These are phyloP conservation scores for Botia kubotai DNA, from an alignment of 2,797 vertebrate species.

Conservation along the genomic window DNA sequence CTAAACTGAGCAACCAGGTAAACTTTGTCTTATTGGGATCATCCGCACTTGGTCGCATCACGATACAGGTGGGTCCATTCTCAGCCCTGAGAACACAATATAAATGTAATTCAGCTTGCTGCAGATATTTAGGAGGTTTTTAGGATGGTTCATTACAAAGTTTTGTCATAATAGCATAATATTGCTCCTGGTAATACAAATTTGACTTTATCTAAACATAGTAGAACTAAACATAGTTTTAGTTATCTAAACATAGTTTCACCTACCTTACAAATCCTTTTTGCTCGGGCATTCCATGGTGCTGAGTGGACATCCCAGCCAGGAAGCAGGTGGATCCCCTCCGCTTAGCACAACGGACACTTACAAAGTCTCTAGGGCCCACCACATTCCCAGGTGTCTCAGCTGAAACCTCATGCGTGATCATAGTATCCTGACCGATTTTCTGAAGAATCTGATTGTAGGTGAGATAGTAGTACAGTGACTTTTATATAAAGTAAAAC, in stretches of 20 bases:
- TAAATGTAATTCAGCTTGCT: neutral
- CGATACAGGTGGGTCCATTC: conserved; percentile 93
- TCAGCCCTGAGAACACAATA: conserved; percentile 82
- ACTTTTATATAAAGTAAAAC: no score
- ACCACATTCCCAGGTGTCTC: conserved; percentile 89
- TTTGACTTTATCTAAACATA: neutral
- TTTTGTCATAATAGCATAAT: neutral
- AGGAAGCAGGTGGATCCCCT: conserved; percentile 93
- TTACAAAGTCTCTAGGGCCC: conserved; percentile 93
- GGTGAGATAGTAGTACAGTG: neutral
- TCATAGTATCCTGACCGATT: conserved; percentile 91
- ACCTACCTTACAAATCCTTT: conserved; percentile 88
- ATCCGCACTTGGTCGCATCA: conserved; percentile 85
- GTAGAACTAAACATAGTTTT: no score
- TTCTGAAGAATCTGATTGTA: conserved; percentile 88
- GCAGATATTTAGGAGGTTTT: neutral
- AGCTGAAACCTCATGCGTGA: conserved; percentile 91
- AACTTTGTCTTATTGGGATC: conserved; percentile 89
- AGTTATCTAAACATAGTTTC: neutral
- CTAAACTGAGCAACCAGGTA: conserved; percentile 94
- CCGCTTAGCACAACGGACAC: conserved; percentile 88
- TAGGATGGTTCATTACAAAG: neutral
- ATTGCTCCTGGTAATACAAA: neutral
- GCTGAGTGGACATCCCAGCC: conserved; percentile 88
- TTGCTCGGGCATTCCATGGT: conserved; percentile 89